Percentiles rank a stretch among this genome's conserved stretches.
phyloP scores from a whole-genome alignment of 2,113 vertebrate genomes.

The Nestor notabilis region DNA sequence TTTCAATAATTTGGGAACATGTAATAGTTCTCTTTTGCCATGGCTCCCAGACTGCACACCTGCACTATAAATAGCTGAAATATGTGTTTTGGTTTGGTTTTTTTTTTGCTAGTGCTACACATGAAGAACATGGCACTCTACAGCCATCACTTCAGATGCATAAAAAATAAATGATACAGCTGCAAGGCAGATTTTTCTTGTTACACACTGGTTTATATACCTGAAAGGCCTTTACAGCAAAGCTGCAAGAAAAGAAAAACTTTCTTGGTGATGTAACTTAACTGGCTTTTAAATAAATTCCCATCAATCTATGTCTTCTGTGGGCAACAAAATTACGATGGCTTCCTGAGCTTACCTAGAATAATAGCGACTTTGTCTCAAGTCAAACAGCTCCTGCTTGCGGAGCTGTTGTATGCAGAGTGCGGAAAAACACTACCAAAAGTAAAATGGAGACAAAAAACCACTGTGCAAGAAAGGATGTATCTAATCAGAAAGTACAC shows the following conservation, averaged over 20 bases:
- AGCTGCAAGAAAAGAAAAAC: not conserved
- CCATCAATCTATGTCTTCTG: not conserved
- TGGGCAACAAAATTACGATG: not conserved
- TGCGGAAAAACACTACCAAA: not conserved
- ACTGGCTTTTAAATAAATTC: constrained; percentile 11
- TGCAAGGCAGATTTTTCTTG: not conserved
- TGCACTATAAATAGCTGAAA: not conserved
- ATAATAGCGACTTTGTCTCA: constrained; percentile 45
- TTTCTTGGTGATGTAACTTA: not conserved
- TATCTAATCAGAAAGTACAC: constrained; percentile 67
- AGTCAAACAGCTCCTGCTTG: constrained; percentile 12
- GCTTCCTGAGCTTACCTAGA: constrained; percentile 3
- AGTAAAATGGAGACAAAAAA: constrained; percentile 64
- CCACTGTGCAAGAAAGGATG: constrained; percentile 55
- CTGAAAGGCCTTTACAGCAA: not conserved
- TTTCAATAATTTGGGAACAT: not conserved
- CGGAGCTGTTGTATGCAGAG: not conserved
- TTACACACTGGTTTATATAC: not conserved
- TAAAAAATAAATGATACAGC: not conserved
- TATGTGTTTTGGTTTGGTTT: too few relatives aligned
- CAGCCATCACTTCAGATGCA: not conserved
- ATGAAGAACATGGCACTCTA: not conserved
- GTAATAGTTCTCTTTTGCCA: not conserved
- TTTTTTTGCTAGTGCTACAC: not conserved
- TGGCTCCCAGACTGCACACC: not conserved